Conservation (phyloP, 2,888 invertebrate species). For the Polyommatus iphigenia region DNA sequence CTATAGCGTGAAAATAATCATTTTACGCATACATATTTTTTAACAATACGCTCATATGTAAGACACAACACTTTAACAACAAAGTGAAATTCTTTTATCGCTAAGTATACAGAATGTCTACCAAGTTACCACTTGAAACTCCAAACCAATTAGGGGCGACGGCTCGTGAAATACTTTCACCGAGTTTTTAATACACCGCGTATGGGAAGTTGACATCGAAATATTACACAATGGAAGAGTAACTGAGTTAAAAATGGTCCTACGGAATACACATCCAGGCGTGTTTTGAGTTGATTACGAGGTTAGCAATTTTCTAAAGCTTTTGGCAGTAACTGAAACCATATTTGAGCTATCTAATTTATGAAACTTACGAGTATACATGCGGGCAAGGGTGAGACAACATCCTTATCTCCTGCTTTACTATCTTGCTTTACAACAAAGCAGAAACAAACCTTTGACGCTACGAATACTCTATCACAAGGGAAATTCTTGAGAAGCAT, state of each 20-base stretch:
- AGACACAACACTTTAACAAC: not conserved
- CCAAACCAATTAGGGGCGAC: not conserved
- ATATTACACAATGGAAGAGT: not conserved
- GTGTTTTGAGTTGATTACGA: too few species aligned
- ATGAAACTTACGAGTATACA: too few species aligned
- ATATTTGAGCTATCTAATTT: too few species aligned
- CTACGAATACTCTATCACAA: too few species aligned
- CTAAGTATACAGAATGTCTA: not conserved
- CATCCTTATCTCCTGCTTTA: too few species aligned
- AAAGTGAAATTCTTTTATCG: not conserved
- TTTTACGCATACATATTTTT: not conserved
- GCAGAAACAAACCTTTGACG: too few species aligned
- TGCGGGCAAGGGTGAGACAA: too few species aligned
- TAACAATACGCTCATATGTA: not conserved
- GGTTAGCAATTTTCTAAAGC: too few species aligned
- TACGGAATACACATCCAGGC: not conserved
- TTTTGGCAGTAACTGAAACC: too few species aligned
- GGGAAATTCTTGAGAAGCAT: too few species aligned
- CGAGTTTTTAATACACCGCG: slow-evolving; percentile 9
- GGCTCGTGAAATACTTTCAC: not conserved
- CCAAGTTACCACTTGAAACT: slow-evolving; percentile 1
- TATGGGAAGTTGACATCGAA: not conserved
- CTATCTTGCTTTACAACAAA: too few species aligned
- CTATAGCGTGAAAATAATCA: not conserved
- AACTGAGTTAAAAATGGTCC: not conserved